Conservation (phyloP, 1,140 invertebrate species). For the Akabosia matsudoensis region DNA sequence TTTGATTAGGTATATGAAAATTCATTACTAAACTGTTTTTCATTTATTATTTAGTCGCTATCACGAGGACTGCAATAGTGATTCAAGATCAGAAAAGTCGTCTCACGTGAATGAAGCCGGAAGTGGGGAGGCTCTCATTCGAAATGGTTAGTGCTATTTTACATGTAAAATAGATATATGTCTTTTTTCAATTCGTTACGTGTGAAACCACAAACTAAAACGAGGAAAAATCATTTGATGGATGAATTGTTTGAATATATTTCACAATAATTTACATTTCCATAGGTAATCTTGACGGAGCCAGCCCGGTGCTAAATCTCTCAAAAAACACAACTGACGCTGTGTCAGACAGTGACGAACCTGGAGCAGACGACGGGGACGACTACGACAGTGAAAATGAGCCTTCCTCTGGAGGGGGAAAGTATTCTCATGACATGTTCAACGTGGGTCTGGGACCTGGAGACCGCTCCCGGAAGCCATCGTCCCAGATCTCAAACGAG, state of each 20-base stretch:
- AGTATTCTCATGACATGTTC: constrained; percentile 37
- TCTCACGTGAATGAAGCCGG: constrained; percentile 46
- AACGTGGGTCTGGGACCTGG: neutral
- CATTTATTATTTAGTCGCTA: too few species aligned
- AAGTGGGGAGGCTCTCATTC: constrained; percentile 45
- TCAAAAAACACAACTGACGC: constrained; percentile 66
- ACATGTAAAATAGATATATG: neutral
- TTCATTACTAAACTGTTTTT: too few species aligned
- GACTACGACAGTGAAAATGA: constrained; percentile 80
- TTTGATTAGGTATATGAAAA: neutral
- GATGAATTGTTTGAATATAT: neutral
- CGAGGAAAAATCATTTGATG: neutral
- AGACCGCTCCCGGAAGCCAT: constrained; percentile 17
- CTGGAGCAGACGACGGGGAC: constrained; percentile 58
- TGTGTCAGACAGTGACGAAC: constrained; percentile 66
- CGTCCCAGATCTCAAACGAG: constrained; percentile 34
- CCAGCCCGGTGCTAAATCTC: constrained; percentile 84
- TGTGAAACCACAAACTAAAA: neutral
- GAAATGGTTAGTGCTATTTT: constrained; percentile 45
- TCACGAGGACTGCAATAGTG: constrained; percentile 42
- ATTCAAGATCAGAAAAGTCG: constrained; percentile 43
- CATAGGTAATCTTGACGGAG: constrained; percentile 76
- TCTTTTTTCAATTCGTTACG: neutral
- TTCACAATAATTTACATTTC: constrained; percentile 39
- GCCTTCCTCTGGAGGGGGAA: constrained; percentile 59